Evolutionary conservation across 2,797 vertebrate species (phyloP).

Genomic region (Tauraco hartlaubi): DNA sequence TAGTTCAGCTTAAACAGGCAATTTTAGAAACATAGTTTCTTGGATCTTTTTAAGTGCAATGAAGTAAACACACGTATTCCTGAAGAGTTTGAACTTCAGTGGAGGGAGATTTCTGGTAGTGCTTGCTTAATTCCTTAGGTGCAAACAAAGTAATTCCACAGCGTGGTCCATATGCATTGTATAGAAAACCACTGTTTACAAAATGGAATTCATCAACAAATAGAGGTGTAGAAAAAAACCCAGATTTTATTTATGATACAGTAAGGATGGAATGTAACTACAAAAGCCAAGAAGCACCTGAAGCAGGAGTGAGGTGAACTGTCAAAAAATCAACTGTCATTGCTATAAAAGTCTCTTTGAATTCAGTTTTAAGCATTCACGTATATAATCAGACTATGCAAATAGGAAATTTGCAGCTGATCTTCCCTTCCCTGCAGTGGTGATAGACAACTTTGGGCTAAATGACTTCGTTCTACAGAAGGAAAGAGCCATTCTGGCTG

Average conservation of each 20-base stretch:
- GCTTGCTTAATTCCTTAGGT: neutral
- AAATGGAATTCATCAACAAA: neutral
- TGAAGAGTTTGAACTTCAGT: neutral
- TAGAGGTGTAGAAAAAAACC: slow-evolving; percentile 44
- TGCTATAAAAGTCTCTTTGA: neutral
- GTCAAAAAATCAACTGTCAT: neutral
- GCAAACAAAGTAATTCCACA: neutral
- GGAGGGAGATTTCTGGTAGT: neutral
- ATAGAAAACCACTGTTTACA: neutral
- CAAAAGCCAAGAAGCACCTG: slow-evolving; percentile 6
- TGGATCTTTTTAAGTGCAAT: neutral
- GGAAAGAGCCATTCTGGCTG: neutral
- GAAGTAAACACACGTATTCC: neutral
- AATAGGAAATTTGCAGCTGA: neutral
- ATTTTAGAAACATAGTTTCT: neutral
- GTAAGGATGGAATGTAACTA: slow-evolving; percentile 46
- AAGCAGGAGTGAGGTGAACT: neutral
- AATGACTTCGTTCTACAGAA: neutral
- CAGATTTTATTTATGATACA: slow-evolving; percentile 79
- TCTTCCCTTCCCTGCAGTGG: neutral
- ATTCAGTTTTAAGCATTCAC: neutral
- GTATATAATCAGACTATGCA: neutral
- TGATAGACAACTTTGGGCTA: neutral
- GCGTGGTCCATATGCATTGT: neutral
- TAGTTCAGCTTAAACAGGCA: neutral